Conservation (phyloP, 2,113 vertebrate species). For the Vidua chalybeata region DNA sequence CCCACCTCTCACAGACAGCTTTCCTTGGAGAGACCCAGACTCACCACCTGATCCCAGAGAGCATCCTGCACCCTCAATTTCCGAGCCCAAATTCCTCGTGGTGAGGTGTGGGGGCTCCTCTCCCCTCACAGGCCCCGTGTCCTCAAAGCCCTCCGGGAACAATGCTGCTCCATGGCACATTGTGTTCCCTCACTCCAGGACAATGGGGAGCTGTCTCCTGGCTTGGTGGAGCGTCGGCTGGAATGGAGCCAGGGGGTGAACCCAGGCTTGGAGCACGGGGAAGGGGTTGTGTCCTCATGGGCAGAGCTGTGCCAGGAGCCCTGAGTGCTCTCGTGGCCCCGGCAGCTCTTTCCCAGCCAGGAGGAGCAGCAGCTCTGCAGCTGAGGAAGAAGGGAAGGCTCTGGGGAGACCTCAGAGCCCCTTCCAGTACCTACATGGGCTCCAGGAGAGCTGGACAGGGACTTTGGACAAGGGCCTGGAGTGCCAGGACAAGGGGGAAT, state of each 20-base stretch:
- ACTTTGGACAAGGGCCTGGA: not conserved
- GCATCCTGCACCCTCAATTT: not conserved
- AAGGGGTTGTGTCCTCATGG: not conserved
- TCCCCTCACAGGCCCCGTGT: not conserved
- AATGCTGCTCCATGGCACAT: accelerated
- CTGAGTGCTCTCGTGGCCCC: accelerated
- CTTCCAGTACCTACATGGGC: not conserved
- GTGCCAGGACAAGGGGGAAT: not conserved
- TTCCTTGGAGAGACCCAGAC: not conserved
- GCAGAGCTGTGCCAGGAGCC: not conserved
- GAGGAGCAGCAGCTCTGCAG: not conserved
- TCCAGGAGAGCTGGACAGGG: not conserved
- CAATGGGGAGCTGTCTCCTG: not conserved
- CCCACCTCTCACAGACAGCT: not conserved
- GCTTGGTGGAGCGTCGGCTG: not conserved
- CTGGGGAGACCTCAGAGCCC: not conserved
- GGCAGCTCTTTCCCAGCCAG: accelerated
- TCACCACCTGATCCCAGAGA: accelerated
- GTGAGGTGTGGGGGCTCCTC: accelerated
- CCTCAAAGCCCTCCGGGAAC: not conserved
- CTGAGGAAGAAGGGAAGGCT: not conserved
- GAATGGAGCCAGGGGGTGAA: not conserved
- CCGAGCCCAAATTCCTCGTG: not conserved
- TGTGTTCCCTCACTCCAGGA: not conserved
- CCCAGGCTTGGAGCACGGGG: not conserved